phyloP scores from a whole-genome alignment of 2,113 vertebrate genomes.

The Bettongia penicillata region DNA sequence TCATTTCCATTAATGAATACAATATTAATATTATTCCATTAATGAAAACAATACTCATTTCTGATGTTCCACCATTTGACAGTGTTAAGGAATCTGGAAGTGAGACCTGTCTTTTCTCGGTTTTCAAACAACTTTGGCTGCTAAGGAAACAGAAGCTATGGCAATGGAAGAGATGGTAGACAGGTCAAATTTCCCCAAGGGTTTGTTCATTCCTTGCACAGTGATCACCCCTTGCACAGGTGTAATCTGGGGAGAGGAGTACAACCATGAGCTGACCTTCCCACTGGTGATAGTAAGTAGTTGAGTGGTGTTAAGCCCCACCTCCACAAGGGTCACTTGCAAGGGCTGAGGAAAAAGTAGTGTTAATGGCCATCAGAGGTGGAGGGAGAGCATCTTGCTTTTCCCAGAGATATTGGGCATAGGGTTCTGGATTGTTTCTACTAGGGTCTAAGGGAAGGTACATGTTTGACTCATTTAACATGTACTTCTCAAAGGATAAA shows the following conservation, averaged over 20 bases:
- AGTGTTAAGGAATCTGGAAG: background rate
- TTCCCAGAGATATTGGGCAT: background rate
- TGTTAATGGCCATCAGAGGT: background rate
- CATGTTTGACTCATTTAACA: background rate
- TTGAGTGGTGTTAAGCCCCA: background rate
- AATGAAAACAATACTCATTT: background rate
- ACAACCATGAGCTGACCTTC: background rate
- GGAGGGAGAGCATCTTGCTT: background rate
- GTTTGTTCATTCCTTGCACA: background rate
- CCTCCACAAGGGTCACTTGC: background rate
- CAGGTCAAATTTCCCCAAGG: background rate
- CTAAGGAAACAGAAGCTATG: background rate
- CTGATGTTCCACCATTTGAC: background rate
- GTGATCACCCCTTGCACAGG: background rate
- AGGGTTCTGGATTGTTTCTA: background rate
- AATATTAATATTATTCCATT: background rate
- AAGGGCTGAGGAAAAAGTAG: background rate
- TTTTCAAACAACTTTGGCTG: background rate
- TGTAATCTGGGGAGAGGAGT: background rate
- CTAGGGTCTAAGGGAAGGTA: background rate
- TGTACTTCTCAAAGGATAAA: background rate
- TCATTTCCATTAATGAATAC: background rate
- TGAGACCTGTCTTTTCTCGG: background rate
- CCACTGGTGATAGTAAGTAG: background rate
- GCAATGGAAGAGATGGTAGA: background rate